Conservation (phyloP, 2,797 vertebrate genomes). For the Emydoidea blandingii region DNA sequence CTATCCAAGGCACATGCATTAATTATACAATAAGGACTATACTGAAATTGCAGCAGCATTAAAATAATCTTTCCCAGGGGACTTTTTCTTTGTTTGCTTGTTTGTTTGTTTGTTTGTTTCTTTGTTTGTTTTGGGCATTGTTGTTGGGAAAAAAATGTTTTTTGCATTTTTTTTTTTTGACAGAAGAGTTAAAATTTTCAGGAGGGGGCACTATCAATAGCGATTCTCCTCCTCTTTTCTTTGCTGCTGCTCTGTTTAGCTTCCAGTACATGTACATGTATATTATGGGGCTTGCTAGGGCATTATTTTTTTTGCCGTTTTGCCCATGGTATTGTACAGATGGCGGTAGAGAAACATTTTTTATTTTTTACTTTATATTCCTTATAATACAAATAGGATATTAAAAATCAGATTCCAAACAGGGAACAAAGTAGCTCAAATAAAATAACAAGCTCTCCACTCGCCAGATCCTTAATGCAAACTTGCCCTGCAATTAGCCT, state of each 20-base stretch:
- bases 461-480: neutral
- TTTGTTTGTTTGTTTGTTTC: no score
- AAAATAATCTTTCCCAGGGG: slow-evolving; percentile 4
- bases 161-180: neutral
- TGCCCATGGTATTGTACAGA: neutral
- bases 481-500: neutral
- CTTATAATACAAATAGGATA: neutral
- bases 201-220: no score
- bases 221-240: neutral
- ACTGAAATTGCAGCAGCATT: slow-evolving; percentile 27
- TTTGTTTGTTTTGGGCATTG: neutral
- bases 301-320: no score
- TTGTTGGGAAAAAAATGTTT: neutral
- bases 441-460: neutral
- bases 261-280: neutral
- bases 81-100: neutral
- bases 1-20: neutral
- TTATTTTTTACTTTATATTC: neutral
- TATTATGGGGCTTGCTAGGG: neutral
- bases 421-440: neutral
- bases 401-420: neutral
- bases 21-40: slow-evolving; percentile 37
- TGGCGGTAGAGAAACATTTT: fast-evolving
- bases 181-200: neutral
- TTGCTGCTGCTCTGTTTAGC: neutral